phyloP scores from a whole-genome alignment of 2,797 vertebrate species.

The Lutjanus campechanus region DNA sequence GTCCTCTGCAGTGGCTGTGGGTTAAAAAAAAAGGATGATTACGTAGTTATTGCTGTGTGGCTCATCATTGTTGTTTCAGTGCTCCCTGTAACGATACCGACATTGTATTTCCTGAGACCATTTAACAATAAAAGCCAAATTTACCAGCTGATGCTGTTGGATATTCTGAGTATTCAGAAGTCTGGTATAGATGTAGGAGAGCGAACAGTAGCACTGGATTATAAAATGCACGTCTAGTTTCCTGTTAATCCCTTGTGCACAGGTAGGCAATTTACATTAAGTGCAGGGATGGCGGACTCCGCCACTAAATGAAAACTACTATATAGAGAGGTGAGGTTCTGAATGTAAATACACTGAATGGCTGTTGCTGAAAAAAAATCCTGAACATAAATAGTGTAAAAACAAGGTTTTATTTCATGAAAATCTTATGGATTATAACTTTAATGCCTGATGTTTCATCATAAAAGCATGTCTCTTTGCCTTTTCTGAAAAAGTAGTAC shows the following conservation, averaged over 20 bases:
- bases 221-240: neutral
- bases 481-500: conserved; percentile 1
- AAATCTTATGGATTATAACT: conserved; percentile 17
- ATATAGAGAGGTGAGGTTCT: neutral
- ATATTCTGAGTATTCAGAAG: neutral
- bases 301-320: neutral
- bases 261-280: neutral
- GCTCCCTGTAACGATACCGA: neutral
- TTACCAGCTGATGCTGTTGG: neutral
- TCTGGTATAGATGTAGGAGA: neutral
- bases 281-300: neutral
- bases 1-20: no score
- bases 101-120: neutral
- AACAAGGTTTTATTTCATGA: conserved; percentile 8
- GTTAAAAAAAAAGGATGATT: no score
- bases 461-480: neutral
- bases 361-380: neutral
- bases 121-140: neutral
- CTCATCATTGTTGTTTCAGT: neutral
- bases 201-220: neutral
- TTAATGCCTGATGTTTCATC: conserved; percentile 9
- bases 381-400: neutral
- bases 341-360: neutral
- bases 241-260: neutral
- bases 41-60: no score